phyloP scores from a whole-genome alignment of 2,888 invertebrate genomes.

The Asteroscopus sphinx region DNA sequence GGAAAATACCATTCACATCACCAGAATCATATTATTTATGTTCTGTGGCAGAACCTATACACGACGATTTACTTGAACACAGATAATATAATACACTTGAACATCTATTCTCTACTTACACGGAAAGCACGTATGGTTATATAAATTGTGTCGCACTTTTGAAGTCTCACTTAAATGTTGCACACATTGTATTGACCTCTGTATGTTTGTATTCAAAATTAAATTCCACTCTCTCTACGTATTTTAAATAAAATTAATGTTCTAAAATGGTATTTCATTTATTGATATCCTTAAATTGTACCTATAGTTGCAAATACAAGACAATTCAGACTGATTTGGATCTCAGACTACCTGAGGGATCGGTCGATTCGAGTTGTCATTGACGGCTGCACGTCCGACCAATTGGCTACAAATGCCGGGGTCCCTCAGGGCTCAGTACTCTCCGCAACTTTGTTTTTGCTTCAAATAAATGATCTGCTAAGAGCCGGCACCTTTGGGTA shows the following conservation, averaged over 20 bases:
- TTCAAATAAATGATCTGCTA: too few relatives aligned
- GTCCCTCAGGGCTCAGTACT: too few relatives aligned
- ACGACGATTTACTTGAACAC: background rate
- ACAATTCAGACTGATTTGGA: too few relatives aligned
- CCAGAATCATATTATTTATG: too few relatives aligned
- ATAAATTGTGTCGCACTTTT: constrained; percentile 41
- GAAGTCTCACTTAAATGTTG: constrained; percentile 36
- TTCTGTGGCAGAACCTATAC: background rate
- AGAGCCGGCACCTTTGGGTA: too few relatives aligned
- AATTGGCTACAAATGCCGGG: too few relatives aligned
- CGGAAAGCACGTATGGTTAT: constrained; percentile 34
- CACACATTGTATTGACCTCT: constrained; percentile 20
- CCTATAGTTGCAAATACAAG: too few relatives aligned
- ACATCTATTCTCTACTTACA: constrained; percentile 10
- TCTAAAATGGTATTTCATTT: constrained; percentile 45
- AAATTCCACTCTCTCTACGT: constrained; percentile 44
- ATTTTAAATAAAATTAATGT: constrained; percentile 61
- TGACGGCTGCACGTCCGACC: too few relatives aligned
- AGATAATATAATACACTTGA: too few relatives aligned
- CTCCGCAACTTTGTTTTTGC: too few relatives aligned
- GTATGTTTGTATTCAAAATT: constrained; percentile 31
- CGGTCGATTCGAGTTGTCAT: too few relatives aligned
- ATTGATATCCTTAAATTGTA: background rate
- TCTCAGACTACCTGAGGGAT: too few relatives aligned
- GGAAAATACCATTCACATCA: background rate